A percentile compares a stretch with the other conserved stretches of the same genome.
Conservation (phyloP, 2,797 vertebrate species). For the Nyctibius grandis region DNA sequence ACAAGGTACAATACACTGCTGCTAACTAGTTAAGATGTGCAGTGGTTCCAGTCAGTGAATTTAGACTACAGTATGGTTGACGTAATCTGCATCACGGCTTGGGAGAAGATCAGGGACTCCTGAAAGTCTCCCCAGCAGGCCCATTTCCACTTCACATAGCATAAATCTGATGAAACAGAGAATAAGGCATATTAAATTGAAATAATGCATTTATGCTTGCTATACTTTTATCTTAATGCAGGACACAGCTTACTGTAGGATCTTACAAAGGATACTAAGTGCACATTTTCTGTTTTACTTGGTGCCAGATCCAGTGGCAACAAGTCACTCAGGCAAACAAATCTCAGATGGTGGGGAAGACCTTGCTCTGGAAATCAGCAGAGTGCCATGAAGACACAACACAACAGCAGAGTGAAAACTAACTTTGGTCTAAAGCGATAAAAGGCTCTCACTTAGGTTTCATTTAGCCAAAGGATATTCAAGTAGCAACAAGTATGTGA, state of each 20-base stretch:
- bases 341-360: background rate
- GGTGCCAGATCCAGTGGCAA: background rate
- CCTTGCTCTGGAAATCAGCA: background rate
- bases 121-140: background rate
- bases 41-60: background rate
- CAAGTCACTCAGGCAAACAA: background rate
- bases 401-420: background rate
- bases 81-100: background rate
- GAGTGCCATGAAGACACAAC: background rate
- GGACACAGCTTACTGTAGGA: background rate
- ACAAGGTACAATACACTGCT: background rate
- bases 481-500: background rate
- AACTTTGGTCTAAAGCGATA: background rate
- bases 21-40: background rate
- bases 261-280: background rate
- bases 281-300: background rate
- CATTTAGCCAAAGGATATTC: background rate
- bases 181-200: background rate
- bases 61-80: background rate
- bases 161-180: background rate
- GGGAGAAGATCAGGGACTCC: background rate
- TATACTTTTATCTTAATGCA: background rate
- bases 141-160: background rate
- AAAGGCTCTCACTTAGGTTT: background rate
- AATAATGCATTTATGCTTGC: background rate